Conservation (phyloP, 2,797 vertebrate species). For the Hypotaenidia okinawae region DNA sequence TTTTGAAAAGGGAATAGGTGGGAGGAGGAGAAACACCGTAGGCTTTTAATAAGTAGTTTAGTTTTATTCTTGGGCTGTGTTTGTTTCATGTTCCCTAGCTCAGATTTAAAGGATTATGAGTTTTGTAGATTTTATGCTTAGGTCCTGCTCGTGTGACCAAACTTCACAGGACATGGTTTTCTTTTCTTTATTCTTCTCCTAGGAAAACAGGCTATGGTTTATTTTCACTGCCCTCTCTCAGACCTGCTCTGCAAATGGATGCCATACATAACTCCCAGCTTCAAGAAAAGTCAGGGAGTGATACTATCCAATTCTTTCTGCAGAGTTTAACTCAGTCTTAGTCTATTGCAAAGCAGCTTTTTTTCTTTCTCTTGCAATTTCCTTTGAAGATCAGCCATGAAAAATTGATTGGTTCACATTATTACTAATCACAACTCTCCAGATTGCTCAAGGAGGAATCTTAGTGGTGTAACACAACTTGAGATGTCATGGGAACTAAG, state of each 20-base stretch:
- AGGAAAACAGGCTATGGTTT: neutral
- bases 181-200: neutral
- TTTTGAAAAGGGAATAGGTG: conserved; percentile 63
- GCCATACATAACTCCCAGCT: neutral
- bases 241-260: neutral
- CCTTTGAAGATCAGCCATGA: conserved; percentile 37
- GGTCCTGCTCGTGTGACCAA: neutral
- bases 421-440: conserved; percentile 10
- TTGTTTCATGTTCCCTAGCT: conserved; percentile 54
- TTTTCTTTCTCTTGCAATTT: conserved; percentile 9
- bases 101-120: conserved; percentile 50
- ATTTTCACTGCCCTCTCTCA: neutral
- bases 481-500: neutral
- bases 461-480: neutral
- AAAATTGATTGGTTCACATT: conserved; percentile 29
- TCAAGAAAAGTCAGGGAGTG: neutral
- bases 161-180: neutral
- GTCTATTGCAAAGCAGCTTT: neutral
- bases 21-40: conserved; percentile 63
- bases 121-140: conserved; percentile 12
- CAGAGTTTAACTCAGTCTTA: neutral
- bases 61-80: conserved; percentile 59
- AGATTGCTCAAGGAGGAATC: neutral
- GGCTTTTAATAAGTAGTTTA: conserved; percentile 69
- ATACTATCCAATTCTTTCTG: neutral